Base-by-base conservation (phyloP, 1,140 invertebrate species). In the Ceratosolen fusciceps region DNA sequence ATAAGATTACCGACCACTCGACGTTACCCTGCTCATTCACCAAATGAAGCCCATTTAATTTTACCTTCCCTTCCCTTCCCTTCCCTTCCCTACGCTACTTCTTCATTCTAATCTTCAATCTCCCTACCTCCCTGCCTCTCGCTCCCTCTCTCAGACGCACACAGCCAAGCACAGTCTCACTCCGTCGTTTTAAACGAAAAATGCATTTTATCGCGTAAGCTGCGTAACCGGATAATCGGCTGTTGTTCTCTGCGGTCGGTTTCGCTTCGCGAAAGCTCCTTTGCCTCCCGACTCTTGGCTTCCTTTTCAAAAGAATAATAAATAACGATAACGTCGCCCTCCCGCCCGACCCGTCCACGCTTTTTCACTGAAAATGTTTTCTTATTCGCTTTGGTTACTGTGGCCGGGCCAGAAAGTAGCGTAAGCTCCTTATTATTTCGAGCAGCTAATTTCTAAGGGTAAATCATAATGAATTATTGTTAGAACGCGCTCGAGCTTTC, bases 1-100 rank as follows among this genome's bases (percentile, higher is more conserved):
- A 88, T 88, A 87, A 86, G 85, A 85, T 86, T 83, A 83, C 3
- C 19, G n/a, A 24, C 29, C 31, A 34, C 65, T 52, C 65, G 68
- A 7, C 5, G 10, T 52, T 34, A 8, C 9, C 19, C 19, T 71
- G 29, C 34, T 52, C 12, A n/a, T n/a, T n/a, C 34, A 62, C 58
- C 31, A 24, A 12, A 34, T 34, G 31, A 31, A 37, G 4, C 60
- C 31, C 37, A 65, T 65, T 37, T 65, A n/a, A n/a, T n/a, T 65
- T 65, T 65, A 5, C 60, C 21, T 3, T 19, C 10, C 60, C 31
- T 9, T 19, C 60, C 37, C 60, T 1, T 37, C 4, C 37, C 31
- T 8, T 37, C 4, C 37, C 37, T 0, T 65, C 10, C 37, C n/a
- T 3, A 16, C 31, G 31, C 3, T 37, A 21, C 31, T 65, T 65